These are phyloP conservation scores for Microcebus ravelobensis DNA, from an alignment of 2,113 vertebrate genomes.

Conservation along the genomic window DNA sequence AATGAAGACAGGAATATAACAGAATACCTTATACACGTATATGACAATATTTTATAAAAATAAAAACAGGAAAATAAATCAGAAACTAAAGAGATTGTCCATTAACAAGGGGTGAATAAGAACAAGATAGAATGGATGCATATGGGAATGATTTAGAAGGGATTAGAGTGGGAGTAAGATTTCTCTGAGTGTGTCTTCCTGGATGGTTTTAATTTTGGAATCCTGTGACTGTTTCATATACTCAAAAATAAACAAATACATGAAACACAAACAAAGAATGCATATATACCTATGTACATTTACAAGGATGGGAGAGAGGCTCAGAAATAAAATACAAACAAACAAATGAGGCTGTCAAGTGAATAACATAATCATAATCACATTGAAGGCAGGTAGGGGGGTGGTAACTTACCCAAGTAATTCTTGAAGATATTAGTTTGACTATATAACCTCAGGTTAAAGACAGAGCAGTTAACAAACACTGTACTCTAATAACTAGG, in stretches of 20 bases:
- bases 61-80: background rate
- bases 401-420: background rate
- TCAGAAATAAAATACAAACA: background rate
- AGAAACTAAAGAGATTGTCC: background rate
- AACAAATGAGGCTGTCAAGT: background rate
- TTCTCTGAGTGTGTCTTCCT: background rate
- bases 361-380: background rate
- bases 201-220: constrained; percentile 15
- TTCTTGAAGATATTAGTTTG: background rate
- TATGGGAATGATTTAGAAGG: background rate
- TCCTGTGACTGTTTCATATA: background rate
- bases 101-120: background rate
- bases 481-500: background rate
- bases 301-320: background rate
- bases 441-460: background rate
- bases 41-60: background rate
- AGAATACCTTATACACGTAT: background rate
- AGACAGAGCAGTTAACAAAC: background rate
- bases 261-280: background rate
- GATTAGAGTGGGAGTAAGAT: background rate
- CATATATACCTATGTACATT: background rate
- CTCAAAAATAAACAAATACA: background rate
- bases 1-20: background rate
- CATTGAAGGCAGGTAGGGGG: background rate
- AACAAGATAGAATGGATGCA: background rate